Evolutionary conservation across 2,113 vertebrate genomes (phyloP).

Genomic region (Ammospiza caudacuta): DNA sequence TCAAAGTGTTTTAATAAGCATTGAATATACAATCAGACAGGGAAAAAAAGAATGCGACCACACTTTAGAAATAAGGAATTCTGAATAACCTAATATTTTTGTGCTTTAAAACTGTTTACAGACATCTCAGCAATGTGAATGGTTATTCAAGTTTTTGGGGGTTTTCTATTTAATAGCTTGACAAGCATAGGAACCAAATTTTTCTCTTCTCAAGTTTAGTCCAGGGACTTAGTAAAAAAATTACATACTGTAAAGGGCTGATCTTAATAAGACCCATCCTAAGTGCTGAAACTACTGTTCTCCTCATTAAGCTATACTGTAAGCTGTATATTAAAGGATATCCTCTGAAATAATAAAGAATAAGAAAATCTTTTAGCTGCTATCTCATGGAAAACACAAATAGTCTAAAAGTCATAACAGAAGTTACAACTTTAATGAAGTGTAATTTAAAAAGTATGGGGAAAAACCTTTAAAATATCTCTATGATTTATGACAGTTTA

Average conservation of each 20-base stretch:
- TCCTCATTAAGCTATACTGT: background rate
- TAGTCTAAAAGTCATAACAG: background rate
- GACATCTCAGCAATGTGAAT: background rate
- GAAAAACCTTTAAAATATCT: background rate
- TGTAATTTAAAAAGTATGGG: background rate
- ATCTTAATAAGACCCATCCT: background rate
- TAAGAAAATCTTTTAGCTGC: background rate
- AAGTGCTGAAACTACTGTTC: background rate
- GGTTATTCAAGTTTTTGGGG: accelerated
- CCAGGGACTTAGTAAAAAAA: background rate
- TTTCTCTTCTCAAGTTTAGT: background rate
- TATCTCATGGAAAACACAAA: background rate
- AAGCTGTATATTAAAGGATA: background rate
- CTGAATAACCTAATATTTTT: background rate
- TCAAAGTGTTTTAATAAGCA: background rate
- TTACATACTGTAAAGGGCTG: background rate
- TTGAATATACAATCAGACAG: background rate
- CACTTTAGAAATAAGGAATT: background rate
- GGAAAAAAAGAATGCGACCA: background rate
- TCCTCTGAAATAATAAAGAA: background rate
- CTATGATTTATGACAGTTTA: background rate
- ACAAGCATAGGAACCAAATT: background rate
- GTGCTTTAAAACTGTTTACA: background rate
- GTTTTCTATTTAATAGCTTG: background rate
- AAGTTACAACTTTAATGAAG: background rate